Evolutionary conservation across 2,888 invertebrate species (phyloP).

Genomic region (Ophioninae sp.): DNA sequence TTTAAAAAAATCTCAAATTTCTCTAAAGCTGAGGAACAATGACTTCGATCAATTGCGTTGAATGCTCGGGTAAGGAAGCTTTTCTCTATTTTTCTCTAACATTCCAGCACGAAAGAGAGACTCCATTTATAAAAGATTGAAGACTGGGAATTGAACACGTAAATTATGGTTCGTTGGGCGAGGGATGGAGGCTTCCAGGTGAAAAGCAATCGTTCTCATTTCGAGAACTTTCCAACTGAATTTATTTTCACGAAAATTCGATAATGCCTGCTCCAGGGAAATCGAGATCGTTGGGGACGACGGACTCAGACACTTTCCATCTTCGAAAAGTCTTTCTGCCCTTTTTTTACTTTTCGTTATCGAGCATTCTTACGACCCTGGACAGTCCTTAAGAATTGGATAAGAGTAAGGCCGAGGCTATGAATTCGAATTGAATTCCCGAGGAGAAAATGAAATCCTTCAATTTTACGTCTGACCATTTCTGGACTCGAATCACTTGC

Average conservation of each 20-base stretch:
- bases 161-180: background rate
- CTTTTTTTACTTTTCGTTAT: background rate
- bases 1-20: background rate
- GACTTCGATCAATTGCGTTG: background rate
- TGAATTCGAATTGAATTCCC: constrained; percentile 42
- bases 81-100: background rate
- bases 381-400: constrained; percentile 35
- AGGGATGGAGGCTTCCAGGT: background rate
- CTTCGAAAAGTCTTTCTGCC: constrained; percentile 8
- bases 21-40: background rate
- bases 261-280: constrained; percentile 54
- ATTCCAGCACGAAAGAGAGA: background rate
- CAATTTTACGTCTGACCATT: constrained; percentile 49
- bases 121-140: background rate
- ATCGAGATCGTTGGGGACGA: constrained; percentile 47
- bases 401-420: constrained; percentile 46
- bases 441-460: constrained; percentile 49
- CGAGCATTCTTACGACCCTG: background rate
- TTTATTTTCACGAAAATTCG: constrained; percentile 56
- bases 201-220: constrained; percentile 34
- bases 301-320: constrained; percentile 31
- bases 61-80: background rate
- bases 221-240: constrained; percentile 20
- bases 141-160: background rate
- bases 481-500: constrained; percentile 43